Conservation (phyloP, 2,797 vertebrate species). For the Heliangelus exortis region DNA sequence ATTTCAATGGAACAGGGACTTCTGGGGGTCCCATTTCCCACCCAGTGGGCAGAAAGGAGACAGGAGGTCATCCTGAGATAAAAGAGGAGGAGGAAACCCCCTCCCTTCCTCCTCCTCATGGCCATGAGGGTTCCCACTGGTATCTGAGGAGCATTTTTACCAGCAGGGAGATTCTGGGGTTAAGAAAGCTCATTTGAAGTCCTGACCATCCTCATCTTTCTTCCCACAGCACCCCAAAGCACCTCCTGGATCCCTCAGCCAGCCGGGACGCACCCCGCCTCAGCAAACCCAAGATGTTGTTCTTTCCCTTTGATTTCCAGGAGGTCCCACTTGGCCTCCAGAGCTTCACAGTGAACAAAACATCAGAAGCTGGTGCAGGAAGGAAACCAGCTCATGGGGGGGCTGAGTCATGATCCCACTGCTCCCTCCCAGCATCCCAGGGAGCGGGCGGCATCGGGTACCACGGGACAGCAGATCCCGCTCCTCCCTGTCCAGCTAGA, state of each 20-base stretch:
- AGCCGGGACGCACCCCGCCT: not conserved
- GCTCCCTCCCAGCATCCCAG: conserved; percentile 1
- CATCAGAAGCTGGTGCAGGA: conserved; percentile 58
- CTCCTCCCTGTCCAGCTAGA: not conserved
- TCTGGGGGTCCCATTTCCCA: not conserved
- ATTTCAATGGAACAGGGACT: not conserved
- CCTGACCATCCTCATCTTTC: not conserved
- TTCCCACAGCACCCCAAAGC: not conserved
- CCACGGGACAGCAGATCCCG: not conserved
- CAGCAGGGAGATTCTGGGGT: not conserved
- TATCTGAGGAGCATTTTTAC: not conserved
- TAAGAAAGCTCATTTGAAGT: not conserved
- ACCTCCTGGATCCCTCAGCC: fast-evolving
- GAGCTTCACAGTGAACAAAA: conserved; percentile 44
- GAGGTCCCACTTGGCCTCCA: conserved; percentile 4
- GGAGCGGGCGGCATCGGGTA: not conserved
- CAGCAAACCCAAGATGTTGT: not conserved
- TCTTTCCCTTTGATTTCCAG: conserved; percentile 56
- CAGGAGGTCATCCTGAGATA: not conserved
- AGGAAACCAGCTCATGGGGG: conserved; percentile 43
- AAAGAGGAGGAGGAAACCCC: not conserved
- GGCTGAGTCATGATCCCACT: conserved; percentile 15
- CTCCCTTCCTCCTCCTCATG: not conserved
- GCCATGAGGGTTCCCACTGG: fast-evolving
- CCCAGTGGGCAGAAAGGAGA: not conserved